A percentile compares a stretch with the other conserved stretches of the same genome.
These are phyloP conservation scores for Cheirogaleus major DNA, from an alignment of 2,797 vertebrate species.

Conservation along the genomic window DNA sequence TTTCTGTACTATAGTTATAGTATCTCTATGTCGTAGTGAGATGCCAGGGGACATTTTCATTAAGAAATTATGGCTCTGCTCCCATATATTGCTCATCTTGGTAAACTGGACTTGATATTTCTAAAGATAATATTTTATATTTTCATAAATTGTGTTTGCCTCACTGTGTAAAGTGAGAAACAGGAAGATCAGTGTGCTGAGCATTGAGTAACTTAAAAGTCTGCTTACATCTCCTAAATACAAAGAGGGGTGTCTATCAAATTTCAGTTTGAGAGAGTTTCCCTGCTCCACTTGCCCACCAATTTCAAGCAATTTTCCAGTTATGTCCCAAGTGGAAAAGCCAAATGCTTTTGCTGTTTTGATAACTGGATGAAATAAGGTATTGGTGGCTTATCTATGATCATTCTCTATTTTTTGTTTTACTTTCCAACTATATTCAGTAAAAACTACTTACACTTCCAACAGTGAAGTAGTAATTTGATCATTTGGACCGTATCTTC, in stretches of 20 bases:
- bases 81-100: not conserved
- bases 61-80: not conserved
- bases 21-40: not conserved
- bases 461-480: not conserved
- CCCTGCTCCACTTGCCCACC: not conserved
- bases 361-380: not conserved
- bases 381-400: not conserved
- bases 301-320: constrained; percentile 25
- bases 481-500: not conserved
- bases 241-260: not conserved
- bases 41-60: not conserved
- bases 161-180: not conserved
- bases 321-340: not conserved
- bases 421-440: not conserved
- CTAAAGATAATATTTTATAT: not conserved
- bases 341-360: not conserved
- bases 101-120: not conserved
- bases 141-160: not conserved
- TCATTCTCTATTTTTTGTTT: not conserved
- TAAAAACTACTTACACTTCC: not conserved
- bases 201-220: not conserved
- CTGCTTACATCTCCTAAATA: not conserved
- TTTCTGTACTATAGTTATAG: not conserved
- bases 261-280: not conserved
- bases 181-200: not conserved